phyloP scores from a whole-genome alignment of 2,113 vertebrate genomes.

The Sinocyclocheilus rhinocerous region DNA sequence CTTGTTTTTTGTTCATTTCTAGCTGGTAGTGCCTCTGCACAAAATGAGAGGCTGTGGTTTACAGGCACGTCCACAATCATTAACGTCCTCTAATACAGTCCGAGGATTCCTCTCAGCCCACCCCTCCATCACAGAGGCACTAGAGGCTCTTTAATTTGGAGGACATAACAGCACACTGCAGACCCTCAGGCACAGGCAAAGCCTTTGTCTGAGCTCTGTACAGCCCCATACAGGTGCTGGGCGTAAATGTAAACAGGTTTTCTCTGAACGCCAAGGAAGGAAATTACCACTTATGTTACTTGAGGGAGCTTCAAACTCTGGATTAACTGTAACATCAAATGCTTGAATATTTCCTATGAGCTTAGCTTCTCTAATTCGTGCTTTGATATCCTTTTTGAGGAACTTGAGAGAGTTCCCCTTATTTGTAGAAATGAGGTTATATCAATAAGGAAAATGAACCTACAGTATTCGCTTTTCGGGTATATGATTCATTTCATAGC shows the following conservation, averaged over 20 bases:
- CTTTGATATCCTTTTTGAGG: constrained; percentile 10
- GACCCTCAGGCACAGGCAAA: no score
- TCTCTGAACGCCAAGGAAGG: no score
- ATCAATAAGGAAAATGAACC: neutral
- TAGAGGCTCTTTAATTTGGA: no score
- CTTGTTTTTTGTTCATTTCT: no score
- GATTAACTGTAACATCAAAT: constrained; percentile 32
- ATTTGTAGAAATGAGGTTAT: constrained; percentile 13
- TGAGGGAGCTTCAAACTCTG: constrained; percentile 20
- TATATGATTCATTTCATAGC: neutral
- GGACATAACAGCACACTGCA: no score
- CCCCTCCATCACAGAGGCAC: no score
- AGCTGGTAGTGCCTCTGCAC: no score
- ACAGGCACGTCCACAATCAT: no score
- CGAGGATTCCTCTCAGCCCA: no score
- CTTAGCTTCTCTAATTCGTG: neutral
- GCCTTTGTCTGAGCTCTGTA: constrained; percentile 19
- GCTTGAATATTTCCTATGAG: constrained; percentile 3
- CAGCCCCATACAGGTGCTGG: neutral
- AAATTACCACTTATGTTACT: constrained; percentile 23
- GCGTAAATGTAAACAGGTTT: no score
- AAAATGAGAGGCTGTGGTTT: no score
- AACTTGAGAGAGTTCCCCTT: constrained; percentile 5
- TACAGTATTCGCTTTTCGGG: neutral
- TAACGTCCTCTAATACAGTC: no score